phyloP scores from a whole-genome alignment of 2,888 invertebrate genomes.

The Melanargia galathea region DNA sequence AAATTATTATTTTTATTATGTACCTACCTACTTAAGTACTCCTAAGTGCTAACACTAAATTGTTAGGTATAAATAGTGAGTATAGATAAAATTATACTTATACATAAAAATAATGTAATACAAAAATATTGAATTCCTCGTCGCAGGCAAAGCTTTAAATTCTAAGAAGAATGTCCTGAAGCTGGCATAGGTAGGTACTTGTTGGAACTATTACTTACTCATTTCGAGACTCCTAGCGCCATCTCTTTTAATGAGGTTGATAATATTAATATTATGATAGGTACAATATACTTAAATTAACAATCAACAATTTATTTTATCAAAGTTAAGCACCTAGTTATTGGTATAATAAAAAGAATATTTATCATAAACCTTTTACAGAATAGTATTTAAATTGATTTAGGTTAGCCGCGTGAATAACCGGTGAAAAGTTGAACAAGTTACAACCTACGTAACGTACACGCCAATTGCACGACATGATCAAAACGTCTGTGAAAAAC shows the following conservation, averaged over 20 bases:
- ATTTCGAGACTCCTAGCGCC: slow-evolving; percentile 59
- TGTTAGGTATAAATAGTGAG: no score
- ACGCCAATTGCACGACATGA: slow-evolving; percentile 58
- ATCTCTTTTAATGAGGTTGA: slow-evolving; percentile 65
- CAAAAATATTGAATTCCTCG: no score
- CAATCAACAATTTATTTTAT: not conserved
- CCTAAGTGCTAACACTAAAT: no score
- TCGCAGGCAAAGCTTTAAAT: no score
- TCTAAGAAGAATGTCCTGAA: no score
- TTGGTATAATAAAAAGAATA: not conserved
- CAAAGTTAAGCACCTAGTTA: not conserved
- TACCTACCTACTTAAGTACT: no score
- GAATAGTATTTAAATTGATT: not conserved
- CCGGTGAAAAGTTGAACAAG: slow-evolving; percentile 35
- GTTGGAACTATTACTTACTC: no score
- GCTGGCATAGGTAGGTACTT: no score
- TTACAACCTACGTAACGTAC: slow-evolving; percentile 43
- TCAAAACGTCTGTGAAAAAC: slow-evolving; percentile 74
- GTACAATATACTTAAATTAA: not conserved
- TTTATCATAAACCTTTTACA: not conserved
- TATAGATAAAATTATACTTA: no score
- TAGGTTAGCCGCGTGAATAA: slow-evolving; percentile 7
- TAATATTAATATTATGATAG: slow-evolving; percentile 43
- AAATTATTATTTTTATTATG: no score
- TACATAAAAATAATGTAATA: no score